phyloP scores from a whole-genome alignment of 2,797 vertebrate genomes.

The Amniataba percoides region DNA sequence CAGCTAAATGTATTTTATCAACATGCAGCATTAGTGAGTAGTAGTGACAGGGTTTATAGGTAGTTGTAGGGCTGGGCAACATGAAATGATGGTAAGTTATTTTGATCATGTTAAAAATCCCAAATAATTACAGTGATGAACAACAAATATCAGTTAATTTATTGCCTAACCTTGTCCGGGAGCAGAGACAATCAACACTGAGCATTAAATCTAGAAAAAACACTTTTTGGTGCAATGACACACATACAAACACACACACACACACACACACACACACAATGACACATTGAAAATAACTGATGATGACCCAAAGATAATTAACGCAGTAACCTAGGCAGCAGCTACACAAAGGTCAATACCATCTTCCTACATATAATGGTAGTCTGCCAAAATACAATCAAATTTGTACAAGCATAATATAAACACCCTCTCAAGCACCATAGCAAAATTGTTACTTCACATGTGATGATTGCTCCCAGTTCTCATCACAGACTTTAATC shows the following conservation, averaged over 20 bases:
- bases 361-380: not conserved
- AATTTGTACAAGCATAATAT: not conserved
- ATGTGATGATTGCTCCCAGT: not conserved
- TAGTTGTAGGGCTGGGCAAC: not conserved
- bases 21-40: slow-evolving; percentile 48
- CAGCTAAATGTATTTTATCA: not conserved
- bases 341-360: not conserved
- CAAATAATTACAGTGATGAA: not conserved
- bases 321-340: slow-evolving; percentile 8
- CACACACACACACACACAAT: not conserved
- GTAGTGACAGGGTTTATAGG: not conserved
- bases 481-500: slow-evolving; percentile 17
- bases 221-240: not conserved
- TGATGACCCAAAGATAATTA: not conserved
- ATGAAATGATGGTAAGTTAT: not conserved
- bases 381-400: not conserved
- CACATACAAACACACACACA: not conserved
- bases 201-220: not conserved
- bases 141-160: not conserved
- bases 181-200: slow-evolving; percentile 2
- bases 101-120: not conserved
- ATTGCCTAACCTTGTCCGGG: not conserved
- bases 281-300: not conserved
- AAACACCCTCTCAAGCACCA: not conserved
- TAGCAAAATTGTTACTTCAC: not conserved